Evolutionary conservation across 2,113 vertebrate genomes (phyloP), one percentile per base, ranked within the genome.

Genomic region (Chaetodon auriga): DNA sequence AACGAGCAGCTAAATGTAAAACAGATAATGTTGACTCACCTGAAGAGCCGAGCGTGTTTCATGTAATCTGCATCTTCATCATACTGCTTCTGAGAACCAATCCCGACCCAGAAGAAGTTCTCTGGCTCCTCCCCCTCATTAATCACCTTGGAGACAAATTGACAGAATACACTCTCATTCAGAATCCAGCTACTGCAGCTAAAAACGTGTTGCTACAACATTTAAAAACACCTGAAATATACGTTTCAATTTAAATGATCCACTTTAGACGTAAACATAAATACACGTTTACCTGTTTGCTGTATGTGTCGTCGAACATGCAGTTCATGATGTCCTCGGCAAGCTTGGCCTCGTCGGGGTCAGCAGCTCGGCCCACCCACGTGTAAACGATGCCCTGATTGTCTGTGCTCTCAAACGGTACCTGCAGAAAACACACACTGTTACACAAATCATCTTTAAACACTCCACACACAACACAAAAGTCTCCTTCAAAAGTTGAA

Each of bases 61-160:
- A 99, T 99, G 48, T 99, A 99, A 0, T 98, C 97, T 0, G 98
- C 98, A 0, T 99, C 98, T 21, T 98, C 98, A 0, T 99, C 98
- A 0, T 99, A 99, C 2, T 93, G 86, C 82, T 99, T 99, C 95
- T 97, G 97, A 35, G 96, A 96, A 10, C 98, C 98, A 0, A 99
- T 97, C 72, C 98, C 98, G 1, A 99, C 98, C 98, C 98, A 99
- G 94, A 99, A 99, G 93, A 99, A 99, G 93, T 99, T 99, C 90
- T 99, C 98, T 0, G 98, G 98, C 89, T 99, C 98, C 84, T 99
- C 98, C 0, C 98, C 98, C 85, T 99, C 98, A 0, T 97, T 98
- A 80, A 99, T 99, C 10, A 99, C 98, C 98, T 99, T 15, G 48
- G 19, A 68, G 60, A 82, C 36, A 66, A 48, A 36, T 2, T 16